These are phyloP conservation scores for Onychomys leucogaster DNA, from an alignment of 2,797 vertebrate genomes.

Conservation along the genomic window DNA sequence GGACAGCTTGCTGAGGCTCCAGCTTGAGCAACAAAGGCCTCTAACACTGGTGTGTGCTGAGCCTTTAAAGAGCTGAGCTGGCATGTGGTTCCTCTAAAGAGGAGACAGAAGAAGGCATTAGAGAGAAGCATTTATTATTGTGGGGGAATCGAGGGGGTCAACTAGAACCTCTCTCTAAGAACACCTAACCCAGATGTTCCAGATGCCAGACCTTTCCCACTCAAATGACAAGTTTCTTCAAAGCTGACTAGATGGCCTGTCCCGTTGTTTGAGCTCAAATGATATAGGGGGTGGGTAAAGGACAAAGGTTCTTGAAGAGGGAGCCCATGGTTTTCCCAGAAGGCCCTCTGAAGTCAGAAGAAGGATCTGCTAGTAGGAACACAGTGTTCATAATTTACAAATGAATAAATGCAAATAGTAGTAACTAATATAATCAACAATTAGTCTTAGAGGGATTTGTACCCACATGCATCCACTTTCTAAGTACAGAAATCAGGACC, in stretches of 20 bases:
- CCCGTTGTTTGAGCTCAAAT: background rate
- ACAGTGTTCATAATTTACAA: background rate
- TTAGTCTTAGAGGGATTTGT: background rate
- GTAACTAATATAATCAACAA: background rate
- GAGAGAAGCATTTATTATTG: background rate
- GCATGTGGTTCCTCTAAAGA: background rate
- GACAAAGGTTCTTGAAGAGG: background rate
- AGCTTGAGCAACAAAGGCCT: background rate
- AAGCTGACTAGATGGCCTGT: background rate
- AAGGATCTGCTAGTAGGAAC: background rate
- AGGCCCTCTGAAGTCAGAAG: background rate
- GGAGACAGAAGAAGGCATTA: background rate
- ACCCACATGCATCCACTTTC: background rate
- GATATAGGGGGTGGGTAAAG: background rate
- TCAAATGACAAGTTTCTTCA: slow-evolving; percentile 12
- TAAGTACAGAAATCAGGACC: background rate
- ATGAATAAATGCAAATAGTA: background rate
- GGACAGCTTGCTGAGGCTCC: background rate
- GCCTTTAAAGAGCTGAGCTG: background rate
- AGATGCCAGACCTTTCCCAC: background rate
- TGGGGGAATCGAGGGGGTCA: background rate
- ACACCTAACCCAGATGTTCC: background rate
- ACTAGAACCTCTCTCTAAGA: background rate
- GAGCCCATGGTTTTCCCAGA: background rate
- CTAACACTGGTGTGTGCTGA: background rate